Evolutionary conservation across 2,888 invertebrate genomes (phyloP), one percentile per base, ranked within the genome.

Genomic region (Folsomia candida): DNA sequence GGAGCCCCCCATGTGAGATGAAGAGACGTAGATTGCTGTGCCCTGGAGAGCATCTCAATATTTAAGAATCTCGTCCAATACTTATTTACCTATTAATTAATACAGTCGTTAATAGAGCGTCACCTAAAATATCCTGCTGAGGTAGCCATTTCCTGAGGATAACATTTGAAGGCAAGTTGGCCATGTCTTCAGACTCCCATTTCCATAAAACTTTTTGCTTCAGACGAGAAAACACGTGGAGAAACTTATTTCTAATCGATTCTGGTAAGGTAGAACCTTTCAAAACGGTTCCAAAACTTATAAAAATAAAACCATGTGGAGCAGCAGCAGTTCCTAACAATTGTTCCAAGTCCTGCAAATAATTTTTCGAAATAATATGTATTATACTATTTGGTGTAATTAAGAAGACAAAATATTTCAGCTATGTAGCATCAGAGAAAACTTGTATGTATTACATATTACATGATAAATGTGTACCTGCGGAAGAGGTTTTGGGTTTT

Each of bases 131-230:
- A 81, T 91, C 90, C 80, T 89, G 88, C 81, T 93, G 93, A 0
- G 93, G 92, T 78, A 90, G 69, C 74, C 74, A 74, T 6, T 74
- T 69, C 1, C 29, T 57, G 11, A 71, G 26, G 22, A 26, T 28
- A 2, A 74, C 69, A 37, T 74, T 74, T 11, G 59, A 22, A 26
- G 71, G 69, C 51, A 51, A 20, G 3, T 27, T 25, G 20, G 37
- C 51, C 25, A 61, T 11, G 9, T 24, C 20, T 6, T 27, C 63
- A 9, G 18, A 58, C 18, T 54, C 87, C 2, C 87, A 88, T 80
- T 92, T 92, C 84, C 91, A 92, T 82, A 92, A 92, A 92, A 93
- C 90, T 78, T 91, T 87, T 81, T 91, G 91, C 0, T 92, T 91
- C 28, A 93, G 83, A 26, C 89, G 88, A 0, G 89, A 87, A 80